Conservation (phyloP, 2,113 vertebrate species). For the Neopipo cinnamomea region DNA sequence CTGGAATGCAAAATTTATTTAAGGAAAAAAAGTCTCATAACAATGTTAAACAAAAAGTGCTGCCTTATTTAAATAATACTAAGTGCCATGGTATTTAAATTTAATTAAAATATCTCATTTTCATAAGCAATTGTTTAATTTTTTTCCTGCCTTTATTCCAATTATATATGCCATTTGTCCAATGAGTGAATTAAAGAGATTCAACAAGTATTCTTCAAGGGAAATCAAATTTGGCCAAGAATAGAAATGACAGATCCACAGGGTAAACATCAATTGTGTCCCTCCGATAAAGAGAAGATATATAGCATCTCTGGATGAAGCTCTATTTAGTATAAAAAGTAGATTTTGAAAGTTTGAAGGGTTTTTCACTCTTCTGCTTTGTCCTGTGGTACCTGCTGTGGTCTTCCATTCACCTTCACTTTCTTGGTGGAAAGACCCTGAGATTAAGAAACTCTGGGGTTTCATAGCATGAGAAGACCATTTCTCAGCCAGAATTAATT, state of each 20-base stretch:
- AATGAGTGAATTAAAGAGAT: neutral
- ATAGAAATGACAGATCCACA: neutral
- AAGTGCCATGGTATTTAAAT: neutral
- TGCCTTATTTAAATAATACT: neutral
- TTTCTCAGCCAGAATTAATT: neutral
- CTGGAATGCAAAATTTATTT: neutral
- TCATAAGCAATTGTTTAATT: neutral
- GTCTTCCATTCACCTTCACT: neutral
- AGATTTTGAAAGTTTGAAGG: neutral
- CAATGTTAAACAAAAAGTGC: neutral
- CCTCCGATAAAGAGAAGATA: neutral
- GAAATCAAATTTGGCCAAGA: neutral
- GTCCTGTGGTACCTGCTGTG: neutral
- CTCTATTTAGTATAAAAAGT: neutral
- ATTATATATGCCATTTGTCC: neutral
- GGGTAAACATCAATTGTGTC: neutral
- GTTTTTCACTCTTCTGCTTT: neutral
- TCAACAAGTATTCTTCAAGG: neutral
- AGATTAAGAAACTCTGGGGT: neutral
- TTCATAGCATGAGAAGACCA: neutral
- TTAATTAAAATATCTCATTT: neutral
- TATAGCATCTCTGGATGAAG: neutral
- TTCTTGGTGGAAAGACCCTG: neutral
- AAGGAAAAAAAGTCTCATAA: neutral
- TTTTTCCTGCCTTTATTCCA: neutral